phyloP scores from a whole-genome alignment of 2,888 invertebrate species.

The Cryptocephalus moraei region DNA sequence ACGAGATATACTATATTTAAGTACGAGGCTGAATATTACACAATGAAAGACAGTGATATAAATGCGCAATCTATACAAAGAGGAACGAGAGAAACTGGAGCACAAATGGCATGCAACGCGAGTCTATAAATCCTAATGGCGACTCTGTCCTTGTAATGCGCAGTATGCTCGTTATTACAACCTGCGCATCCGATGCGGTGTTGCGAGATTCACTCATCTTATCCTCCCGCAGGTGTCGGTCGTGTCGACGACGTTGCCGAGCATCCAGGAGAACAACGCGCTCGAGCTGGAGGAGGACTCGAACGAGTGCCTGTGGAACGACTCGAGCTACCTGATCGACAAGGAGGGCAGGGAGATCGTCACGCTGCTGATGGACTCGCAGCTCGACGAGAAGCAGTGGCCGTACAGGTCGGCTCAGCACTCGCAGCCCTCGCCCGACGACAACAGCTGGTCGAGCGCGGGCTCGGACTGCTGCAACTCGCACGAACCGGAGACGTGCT shows the following conservation, averaged over 20 bases:
- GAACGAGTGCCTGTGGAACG: constrained; percentile 65
- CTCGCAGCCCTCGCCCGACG: constrained; percentile 42
- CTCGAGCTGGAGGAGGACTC: constrained; percentile 65
- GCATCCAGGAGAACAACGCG: constrained; percentile 63
- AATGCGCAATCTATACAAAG: too few species aligned
- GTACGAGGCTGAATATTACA: too few species aligned
- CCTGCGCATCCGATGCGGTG: too few species aligned
- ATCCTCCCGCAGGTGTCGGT: constrained; percentile 31
- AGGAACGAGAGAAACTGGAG: too few species aligned
- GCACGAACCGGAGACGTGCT: constrained; percentile 45
- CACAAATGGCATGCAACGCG: too few species aligned
- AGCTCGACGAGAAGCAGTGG: constrained; percentile 49
- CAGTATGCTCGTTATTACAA: too few species aligned
- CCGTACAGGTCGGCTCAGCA: constrained; percentile 43
- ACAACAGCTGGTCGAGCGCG: constrained; percentile 47
- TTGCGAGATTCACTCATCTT: too few species aligned
- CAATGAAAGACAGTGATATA: too few species aligned
- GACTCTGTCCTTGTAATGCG: too few species aligned
- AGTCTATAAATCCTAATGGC: too few species aligned
- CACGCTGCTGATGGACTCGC: constrained; percentile 43
- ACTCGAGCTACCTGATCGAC: constrained; percentile 51
- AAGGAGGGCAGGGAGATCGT: constrained; percentile 56
- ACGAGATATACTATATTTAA: too few species aligned
- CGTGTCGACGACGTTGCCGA: constrained; percentile 53
- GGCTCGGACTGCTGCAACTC: constrained; percentile 40